Evolutionary conservation across 2,797 vertebrate genomes (phyloP), one percentile per base, ranked within the genome.

Genomic region (Lindbergichthys nudifrons): DNA sequence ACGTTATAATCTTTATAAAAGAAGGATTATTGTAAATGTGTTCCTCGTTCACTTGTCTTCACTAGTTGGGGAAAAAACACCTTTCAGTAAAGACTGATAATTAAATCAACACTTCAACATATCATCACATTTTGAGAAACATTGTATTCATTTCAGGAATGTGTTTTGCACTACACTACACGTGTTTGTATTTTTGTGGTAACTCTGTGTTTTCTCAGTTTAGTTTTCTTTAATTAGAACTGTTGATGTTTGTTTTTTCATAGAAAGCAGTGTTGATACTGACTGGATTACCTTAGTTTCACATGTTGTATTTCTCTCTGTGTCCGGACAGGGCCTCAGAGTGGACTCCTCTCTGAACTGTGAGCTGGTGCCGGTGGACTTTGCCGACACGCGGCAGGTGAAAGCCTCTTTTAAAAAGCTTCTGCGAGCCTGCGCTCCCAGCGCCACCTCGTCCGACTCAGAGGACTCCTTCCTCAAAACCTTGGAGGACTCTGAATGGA

Each of bases 351-450:
- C 97, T 80, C 89, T 99, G 90, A 98, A 98, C 92, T 98, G 97
- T 93, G 98, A 99, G 85, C 96, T 98, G 93, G 96, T 99, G 82
- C 97, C 97, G 14, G 96, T 99, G 88, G 98, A 99, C 84, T 97
- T 97, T 87, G 93, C 95, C 41, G 98, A 99, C 85, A 94, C 96
- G 0, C 95, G 97, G 79, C 97, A 99, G 94, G 96, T 97, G 71
- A 98, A 98, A 89, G 92, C 96, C 30, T 96, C 97, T 71, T 98
- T 99, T 87, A 99, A 99, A 91, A 99, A 99, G 91, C 91, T 99
- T 70, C 96, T 99, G 92, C 95, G 97, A 83, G 97, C 97, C 59
- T 99, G 97, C 73, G 94, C 97, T 77, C 98, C 98, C 76, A 99
- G 97, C 77, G 93, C 96, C 69, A 94, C 94, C 58, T 93, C 96